These are phyloP conservation scores for Montipora capitata DNA, from an alignment of 92 coral and sea anemone species.

Conservation along the genomic window DNA sequence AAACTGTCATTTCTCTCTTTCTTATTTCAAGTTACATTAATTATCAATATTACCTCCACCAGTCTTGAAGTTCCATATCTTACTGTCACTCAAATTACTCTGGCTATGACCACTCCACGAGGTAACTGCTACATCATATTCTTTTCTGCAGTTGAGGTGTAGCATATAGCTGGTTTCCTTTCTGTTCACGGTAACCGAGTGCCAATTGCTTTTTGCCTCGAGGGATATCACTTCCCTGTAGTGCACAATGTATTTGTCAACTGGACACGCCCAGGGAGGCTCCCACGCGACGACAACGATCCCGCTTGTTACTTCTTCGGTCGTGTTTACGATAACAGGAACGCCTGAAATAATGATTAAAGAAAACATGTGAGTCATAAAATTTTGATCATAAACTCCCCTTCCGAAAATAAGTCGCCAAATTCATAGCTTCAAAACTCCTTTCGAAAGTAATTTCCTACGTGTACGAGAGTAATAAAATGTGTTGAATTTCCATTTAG, in stretches of 20 bases:
- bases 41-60: conserved; percentile 34
- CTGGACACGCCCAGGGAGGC: conserved; percentile 24
- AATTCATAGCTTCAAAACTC: no score
- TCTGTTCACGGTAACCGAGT: neutral
- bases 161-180: neutral
- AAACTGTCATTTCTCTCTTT: no score
- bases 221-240: conserved; percentile 29
- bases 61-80: conserved; percentile 23
- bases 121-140: conserved; percentile 21
- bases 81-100: no score
- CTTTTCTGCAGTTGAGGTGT: neutral
- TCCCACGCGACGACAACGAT: no score
- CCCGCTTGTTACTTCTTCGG: conserved; percentile 1
- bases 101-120: neutral
- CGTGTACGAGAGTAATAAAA: no score
- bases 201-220: neutral
- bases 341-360: no score
- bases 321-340: conserved; percentile 7
- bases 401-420: no score
- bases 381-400: no score
- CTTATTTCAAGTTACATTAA: no score
- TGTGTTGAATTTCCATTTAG: no score
- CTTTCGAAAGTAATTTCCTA: no score
- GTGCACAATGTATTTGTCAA: conserved; percentile 13
- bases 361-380: no score